These are phyloP conservation scores for Helicorthomorpha holstii DNA, from an alignment of 1,140 invertebrate genomes.

Conservation along the genomic window DNA sequence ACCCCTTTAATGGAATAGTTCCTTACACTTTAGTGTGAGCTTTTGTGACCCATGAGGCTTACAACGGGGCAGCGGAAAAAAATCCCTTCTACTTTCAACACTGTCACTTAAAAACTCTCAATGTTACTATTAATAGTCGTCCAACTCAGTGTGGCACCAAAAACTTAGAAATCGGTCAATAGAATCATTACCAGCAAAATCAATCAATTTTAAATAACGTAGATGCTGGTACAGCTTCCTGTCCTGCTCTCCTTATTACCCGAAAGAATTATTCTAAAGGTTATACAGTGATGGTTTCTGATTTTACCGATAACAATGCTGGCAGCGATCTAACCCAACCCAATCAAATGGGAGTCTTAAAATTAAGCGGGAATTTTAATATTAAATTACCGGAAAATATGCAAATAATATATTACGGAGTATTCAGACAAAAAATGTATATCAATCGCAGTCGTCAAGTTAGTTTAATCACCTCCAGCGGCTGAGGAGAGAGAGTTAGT, in stretches of 20 bases:
- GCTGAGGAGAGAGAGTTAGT: neutral
- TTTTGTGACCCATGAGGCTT: neutral
- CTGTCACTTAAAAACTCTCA: neutral
- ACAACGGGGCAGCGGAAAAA: neutral
- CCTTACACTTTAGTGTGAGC: neutral
- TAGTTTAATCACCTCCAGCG: neutral
- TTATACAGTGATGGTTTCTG: neutral
- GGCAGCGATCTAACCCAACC: neutral
- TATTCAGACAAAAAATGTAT: neutral
- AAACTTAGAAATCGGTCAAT: neutral
- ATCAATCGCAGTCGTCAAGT: neutral
- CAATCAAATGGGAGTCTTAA: neutral
- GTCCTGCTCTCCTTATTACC: neutral
- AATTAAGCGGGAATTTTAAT: neutral
- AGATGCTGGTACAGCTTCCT: neutral
- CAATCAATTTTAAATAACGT: neutral
- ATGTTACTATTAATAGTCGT: neutral
- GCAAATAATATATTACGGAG: neutral
- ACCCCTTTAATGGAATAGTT: neutral
- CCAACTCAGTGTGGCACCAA: neutral
- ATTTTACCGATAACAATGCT: neutral
- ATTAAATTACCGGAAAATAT: neutral
- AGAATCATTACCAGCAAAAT: neutral
- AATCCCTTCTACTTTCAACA: neutral
- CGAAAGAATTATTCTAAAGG: neutral